Percentiles rank a stretch among this genome's conserved stretches.
Conservation (phyloP, 2,888 invertebrate genomes). For the Scaptomyza reducta region DNA sequence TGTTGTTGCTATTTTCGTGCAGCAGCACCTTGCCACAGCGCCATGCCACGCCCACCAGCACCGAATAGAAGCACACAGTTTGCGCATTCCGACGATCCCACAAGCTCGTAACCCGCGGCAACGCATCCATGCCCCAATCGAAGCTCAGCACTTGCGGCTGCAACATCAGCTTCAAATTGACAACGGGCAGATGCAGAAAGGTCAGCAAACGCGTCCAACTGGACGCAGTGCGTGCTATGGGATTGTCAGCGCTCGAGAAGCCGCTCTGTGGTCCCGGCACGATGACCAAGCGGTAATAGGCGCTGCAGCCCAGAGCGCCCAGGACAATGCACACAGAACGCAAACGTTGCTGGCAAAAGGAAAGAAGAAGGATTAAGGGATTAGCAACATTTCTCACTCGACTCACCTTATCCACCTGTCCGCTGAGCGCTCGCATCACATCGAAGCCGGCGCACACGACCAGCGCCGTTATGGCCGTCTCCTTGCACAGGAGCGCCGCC, state of each 20-base stretch:
- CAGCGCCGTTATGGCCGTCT: slow-evolving; percentile 96
- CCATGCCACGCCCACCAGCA: slow-evolving; percentile 80
- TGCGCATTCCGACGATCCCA: slow-evolving; percentile 92
- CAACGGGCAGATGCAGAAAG: slow-evolving; percentile 95
- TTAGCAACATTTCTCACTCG: not conserved
- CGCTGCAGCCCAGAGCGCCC: slow-evolving; percentile 88
- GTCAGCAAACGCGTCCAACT: slow-evolving; percentile 93
- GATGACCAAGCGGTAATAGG: slow-evolving; percentile 91
- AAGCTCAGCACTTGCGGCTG: slow-evolving; percentile 96
- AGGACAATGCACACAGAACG: slow-evolving; percentile 89
- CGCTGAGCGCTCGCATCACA: slow-evolving; percentile 86
- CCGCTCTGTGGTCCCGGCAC: slow-evolving; percentile 88
- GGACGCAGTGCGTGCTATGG: slow-evolving; percentile 94
- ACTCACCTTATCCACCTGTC: slow-evolving; percentile 85
- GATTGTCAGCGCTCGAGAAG: slow-evolving; percentile 98
- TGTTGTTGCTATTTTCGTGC: slow-evolving; percentile 27
- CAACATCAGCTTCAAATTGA: slow-evolving; percentile 94
- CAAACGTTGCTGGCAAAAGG: slow-evolving; percentile 87
- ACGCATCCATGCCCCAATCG: slow-evolving; percentile 99
- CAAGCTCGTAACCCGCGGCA: slow-evolving; percentile 92
- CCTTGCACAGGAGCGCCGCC: slow-evolving; percentile 96
- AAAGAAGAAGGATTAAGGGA: not conserved
- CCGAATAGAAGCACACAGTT: slow-evolving; percentile 90
- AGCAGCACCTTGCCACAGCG: slow-evolving; percentile 69
- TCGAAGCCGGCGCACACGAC: slow-evolving; percentile 96